phyloP scores from a whole-genome alignment of 2,113 vertebrate species.

The Potamarius usumacintae region DNA sequence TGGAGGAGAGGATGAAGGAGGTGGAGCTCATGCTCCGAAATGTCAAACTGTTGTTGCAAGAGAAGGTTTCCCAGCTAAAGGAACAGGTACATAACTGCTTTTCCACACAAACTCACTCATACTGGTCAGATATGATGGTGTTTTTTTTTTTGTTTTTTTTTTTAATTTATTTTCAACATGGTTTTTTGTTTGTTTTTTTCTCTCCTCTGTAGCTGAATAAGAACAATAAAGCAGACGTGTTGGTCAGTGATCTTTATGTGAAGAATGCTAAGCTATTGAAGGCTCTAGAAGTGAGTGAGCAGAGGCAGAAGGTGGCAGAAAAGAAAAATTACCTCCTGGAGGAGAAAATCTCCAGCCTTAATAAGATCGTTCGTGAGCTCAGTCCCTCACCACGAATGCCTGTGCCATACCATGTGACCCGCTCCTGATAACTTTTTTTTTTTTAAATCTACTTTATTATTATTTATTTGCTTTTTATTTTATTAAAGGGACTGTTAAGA shows the following conservation, averaged over 20 bases:
- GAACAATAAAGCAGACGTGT: conserved; percentile 81
- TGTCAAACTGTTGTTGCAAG: conserved; percentile 88
- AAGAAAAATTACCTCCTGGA: conserved; percentile 92
- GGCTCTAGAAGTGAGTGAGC: conserved; percentile 84
- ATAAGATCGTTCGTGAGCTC: conserved; percentile 86
- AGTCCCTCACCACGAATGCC: conserved; percentile 71
- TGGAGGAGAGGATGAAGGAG: conserved; percentile 90
- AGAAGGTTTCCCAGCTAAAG: conserved; percentile 92
- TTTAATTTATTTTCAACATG: background rate
- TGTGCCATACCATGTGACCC: conserved; percentile 62
- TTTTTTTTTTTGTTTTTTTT: background rate
- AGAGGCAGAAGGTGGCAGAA: conserved; percentile 82
- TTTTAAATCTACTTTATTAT: background rate
- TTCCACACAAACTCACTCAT: background rate
- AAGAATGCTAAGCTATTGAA: conserved; percentile 89
- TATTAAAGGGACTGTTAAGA: background rate
- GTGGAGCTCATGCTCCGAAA: conserved; percentile 87
- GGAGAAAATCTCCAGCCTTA: conserved; percentile 91
- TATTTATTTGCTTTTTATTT: conserved; percentile 6
- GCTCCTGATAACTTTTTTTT: conserved; percentile 35
- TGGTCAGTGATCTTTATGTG: conserved; percentile 89
- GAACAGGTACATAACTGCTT: conserved; percentile 79
- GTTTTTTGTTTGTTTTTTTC: background rate
- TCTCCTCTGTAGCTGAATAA: conserved; percentile 76
- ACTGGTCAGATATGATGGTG: background rate